Base-by-base conservation (phyloP, 1,140 invertebrate species). In the Eumaeus atala region DNA sequence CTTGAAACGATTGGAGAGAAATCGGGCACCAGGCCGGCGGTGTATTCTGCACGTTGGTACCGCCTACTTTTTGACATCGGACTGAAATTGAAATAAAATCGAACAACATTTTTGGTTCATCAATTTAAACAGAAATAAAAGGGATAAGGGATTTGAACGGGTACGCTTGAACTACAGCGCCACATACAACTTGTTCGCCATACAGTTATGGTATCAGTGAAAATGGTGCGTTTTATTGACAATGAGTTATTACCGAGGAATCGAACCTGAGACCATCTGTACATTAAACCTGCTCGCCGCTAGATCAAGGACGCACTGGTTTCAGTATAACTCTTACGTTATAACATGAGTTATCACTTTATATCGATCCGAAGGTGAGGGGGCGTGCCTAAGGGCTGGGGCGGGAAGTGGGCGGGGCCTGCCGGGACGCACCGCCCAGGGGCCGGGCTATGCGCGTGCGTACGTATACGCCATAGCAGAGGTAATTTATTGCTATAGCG, bases 371-470 rank as follows among this genome's bases (percentile, higher is more conserved):
- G 21, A 34, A 49, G 48, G 21, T 49, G 48, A 11, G 48, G 21
- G 67, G 66, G 56, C 62, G 55, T 53, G 36, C 36, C 38, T 42
- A 64, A 64, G 71, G 73, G 66, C 70, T 44, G 67, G 60, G 53
- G 61, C 48, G 21, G 47, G 44, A 48, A 66, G 53, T 68, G 64
- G 57, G 66, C 62, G 59, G 54, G 18, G 57, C 49, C 40, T 8
- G 9, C 54, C 42, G 47, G 33, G n/a, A 50, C 44, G 44, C 35
- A 14, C 62, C 70, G 68, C 69, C 74, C 59, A 38, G 28, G 59
- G 74, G 76, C 60, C 72, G 67, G 65, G 69, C 63, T 52, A 56
- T 67, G 68, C 64, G 72, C 56, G 54, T 58, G 68, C 68, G 70
- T 64, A 35, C 36, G n/a, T 21, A 49, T 12, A 49, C 48, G 28